Evolutionary conservation across 2,888 invertebrate genomes (phyloP), one percentile per base, ranked within the genome.

Genomic region (Megastigmus dorsalis): DNA sequence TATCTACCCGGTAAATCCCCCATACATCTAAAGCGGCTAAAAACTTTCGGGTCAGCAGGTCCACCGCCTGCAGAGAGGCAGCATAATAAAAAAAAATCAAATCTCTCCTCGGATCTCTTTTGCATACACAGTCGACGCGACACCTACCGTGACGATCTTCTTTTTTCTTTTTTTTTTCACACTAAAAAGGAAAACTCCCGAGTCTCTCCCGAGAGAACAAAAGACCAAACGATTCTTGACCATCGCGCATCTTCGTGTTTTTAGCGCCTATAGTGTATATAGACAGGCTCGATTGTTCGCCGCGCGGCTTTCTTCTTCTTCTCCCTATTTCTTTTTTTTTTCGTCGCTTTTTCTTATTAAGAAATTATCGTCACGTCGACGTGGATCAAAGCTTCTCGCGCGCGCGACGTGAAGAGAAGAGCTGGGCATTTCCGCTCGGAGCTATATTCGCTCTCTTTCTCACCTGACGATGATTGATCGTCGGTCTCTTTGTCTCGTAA

Each of bases 391-490:
- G n/a, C n/a, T n/a, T n/a, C n/a, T n/a, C n/a, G 23, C 63, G 20
- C 59, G 13, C 54, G 33, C 57, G 77, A 28, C 72, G 71, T n/a
- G n/a, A n/a, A n/a, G n/a, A n/a, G n/a, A 66, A 62, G 76, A 66
- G 77, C 74, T 66, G 30, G 67, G 77, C 77, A 72, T 77, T 81
- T 81, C 83, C 80, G 81, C 78, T 79, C 77, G 77, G 76, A 80
- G 80, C 78, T 77, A 79, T 76, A 48, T 30, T 38, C 36, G n/a
- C 55, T 50, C 33, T 20, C 18, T 41, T 20, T 59, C 67, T 38
- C 59, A 60, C 68, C 76, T 80, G 80, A 82, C 79, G 81, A 83
- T 83, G 84, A 85, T 85, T 85, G 82, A 84, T 85, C 82, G 81
- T 79, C 77, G 74, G 75, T n/a, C 80, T 81, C 84, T 85, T 85